phyloP scores from a whole-genome alignment of 2,113 vertebrate genomes.

The Dermatemys mawii region DNA sequence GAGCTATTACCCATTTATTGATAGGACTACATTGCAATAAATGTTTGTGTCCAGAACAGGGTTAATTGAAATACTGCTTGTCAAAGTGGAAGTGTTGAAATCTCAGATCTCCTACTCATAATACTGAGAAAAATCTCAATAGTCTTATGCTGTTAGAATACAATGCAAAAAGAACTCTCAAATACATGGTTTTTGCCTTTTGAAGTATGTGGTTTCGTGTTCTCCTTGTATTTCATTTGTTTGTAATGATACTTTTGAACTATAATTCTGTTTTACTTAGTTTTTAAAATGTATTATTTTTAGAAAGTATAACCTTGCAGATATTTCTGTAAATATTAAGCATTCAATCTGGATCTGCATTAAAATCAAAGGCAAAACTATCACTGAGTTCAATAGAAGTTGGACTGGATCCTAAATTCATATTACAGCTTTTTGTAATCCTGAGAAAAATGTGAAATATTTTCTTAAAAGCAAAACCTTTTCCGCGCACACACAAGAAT shows the following conservation, averaged over 20 bases:
- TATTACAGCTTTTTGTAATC: not conserved
- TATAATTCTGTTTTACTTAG: not conserved
- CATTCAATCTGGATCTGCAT: not conserved
- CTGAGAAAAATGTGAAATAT: not conserved
- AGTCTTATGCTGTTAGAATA: not conserved
- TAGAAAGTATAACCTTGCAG: not conserved
- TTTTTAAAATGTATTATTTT: not conserved
- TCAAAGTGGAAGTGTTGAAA: not conserved
- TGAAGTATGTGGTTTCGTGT: not conserved
- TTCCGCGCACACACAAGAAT: not conserved
- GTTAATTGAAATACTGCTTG: not conserved
- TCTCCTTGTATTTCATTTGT: not conserved
- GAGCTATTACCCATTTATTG: not conserved
- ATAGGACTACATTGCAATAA: not conserved
- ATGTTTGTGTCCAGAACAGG: not conserved
- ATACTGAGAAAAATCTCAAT: not conserved
- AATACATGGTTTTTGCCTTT: not conserved
- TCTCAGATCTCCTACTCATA: too few relatives aligned
- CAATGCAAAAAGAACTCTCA: not conserved
- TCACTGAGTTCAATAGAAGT: not conserved
- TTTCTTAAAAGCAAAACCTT: not conserved
- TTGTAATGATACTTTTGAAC: not conserved
- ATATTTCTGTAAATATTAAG: not conserved
- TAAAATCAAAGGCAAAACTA: not conserved
- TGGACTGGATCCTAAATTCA: not conserved